These are phyloP conservation scores for Elymnias hypermnestra DNA, from an alignment of 1,140 invertebrate species.

Conservation along the genomic window DNA sequence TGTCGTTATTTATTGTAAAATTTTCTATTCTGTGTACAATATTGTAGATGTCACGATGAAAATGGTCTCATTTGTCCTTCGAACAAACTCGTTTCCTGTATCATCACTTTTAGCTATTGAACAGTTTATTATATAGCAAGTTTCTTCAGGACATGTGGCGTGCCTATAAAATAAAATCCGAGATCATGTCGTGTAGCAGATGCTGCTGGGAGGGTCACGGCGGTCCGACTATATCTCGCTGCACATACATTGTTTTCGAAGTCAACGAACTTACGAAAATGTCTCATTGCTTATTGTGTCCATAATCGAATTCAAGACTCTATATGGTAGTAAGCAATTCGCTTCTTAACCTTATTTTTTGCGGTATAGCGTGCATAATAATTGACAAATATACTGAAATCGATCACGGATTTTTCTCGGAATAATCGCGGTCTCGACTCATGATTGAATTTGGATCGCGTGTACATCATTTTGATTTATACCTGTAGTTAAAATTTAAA, in stretches of 20 bases:
- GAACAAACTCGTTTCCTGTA: too few relatives aligned
- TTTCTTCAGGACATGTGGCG: slow-evolving; percentile 49
- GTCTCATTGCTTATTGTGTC: slow-evolving; percentile 64
- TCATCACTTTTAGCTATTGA: too few relatives aligned
- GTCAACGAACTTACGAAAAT: slow-evolving; percentile 73
- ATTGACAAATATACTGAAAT: slow-evolving; percentile 34
- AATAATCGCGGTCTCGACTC: slow-evolving; percentile 4
- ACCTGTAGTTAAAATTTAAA: background rate
- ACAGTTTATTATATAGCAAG: too few relatives aligned
- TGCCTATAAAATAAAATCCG: slow-evolving; percentile 46
- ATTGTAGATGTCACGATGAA: too few relatives aligned
- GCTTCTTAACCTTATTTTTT: slow-evolving; percentile 41
- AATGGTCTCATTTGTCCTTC: too few relatives aligned
- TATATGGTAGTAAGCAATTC: slow-evolving; percentile 51
- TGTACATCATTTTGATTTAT: slow-evolving; percentile 1
- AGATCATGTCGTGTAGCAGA: slow-evolving; percentile 48
- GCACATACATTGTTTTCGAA: slow-evolving; percentile 67
- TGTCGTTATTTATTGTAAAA: too few relatives aligned
- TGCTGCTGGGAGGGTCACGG: slow-evolving; percentile 46
- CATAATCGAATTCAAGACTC: slow-evolving; percentile 61
- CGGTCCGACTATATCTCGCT: slow-evolving; percentile 34
- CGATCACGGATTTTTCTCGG: slow-evolving; percentile 15
- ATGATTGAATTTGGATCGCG: too few relatives aligned
- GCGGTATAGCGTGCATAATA: slow-evolving; percentile 39
- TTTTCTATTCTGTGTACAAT: too few relatives aligned